Evolutionary conservation across 2,888 invertebrate species (phyloP).

Genomic region (Tribolium freemani): DNA sequence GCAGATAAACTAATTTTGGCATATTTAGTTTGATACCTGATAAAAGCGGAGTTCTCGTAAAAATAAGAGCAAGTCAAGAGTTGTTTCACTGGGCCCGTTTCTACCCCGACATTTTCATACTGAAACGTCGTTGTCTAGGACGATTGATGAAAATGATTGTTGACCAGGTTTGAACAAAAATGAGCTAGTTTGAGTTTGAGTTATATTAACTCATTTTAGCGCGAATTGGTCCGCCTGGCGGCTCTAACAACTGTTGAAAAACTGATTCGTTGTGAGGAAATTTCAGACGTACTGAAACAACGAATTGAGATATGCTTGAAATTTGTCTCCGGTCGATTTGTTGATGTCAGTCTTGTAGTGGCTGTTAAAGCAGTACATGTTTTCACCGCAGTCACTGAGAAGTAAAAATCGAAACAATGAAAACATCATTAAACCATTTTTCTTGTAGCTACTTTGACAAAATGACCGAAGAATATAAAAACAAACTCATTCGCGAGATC

Average conservation of each 20-base stretch:
- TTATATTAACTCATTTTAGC: neutral
- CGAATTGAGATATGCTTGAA: conserved; percentile 21
- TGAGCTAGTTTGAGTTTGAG: neutral
- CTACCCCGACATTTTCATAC: conserved; percentile 8
- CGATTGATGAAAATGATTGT: neutral
- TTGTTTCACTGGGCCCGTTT: neutral
- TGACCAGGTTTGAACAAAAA: neutral
- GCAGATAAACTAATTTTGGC: neutral
- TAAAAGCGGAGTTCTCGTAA: neutral
- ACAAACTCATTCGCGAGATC: neutral
- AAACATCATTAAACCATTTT: neutral
- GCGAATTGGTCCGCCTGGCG: neutral
- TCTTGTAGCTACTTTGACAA: neutral
- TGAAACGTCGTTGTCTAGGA: conserved; percentile 14
- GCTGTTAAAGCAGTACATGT: neutral
- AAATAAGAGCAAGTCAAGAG: neutral
- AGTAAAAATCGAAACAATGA: neutral
- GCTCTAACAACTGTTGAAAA: conserved; percentile 7
- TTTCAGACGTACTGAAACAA: neutral
- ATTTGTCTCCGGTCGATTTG: neutral
- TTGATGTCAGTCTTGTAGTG: neutral
- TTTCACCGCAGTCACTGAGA: conserved; percentile 1
- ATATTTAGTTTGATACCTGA: conserved; percentile 11
- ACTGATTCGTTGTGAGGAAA: neutral
- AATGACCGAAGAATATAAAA: neutral